Evolutionary conservation across 2,888 invertebrate species (phyloP).

Genomic region (Sclerodermus sp.): DNA sequence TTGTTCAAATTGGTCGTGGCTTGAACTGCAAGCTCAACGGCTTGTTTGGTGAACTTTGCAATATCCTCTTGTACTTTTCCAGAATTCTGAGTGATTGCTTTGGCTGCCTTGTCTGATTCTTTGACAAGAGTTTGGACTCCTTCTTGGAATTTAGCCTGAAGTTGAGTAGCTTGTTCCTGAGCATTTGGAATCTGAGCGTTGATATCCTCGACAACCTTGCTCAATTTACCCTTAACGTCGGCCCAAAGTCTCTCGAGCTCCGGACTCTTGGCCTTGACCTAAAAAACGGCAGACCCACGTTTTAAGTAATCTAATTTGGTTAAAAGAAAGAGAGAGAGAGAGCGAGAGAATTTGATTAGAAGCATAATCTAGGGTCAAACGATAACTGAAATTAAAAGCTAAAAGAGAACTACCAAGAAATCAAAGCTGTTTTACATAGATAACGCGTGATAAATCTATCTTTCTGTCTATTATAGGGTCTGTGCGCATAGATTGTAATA

Average conservation of each 20-base stretch:
- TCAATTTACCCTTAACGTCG: conserved; percentile 38
- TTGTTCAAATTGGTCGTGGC: conserved; percentile 44
- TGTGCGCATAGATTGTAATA: too few relatives aligned
- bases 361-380: too few relatives aligned
- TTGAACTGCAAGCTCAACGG: conserved; percentile 46
- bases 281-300: background rate
- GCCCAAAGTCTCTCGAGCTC: conserved; percentile 44
- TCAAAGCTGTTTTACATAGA: too few relatives aligned
- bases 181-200: conserved; percentile 46
- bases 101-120: conserved; percentile 45
- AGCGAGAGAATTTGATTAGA: too few relatives aligned
- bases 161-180: conserved; percentile 41
- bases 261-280: conserved; percentile 50
- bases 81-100: conserved; percentile 41
- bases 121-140: conserved; percentile 41
- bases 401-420: too few relatives aligned
- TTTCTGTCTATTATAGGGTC: too few relatives aligned
- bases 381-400: too few relatives aligned
- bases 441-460: too few relatives aligned
- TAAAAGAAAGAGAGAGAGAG: too few relatives aligned
- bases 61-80: conserved; percentile 45
- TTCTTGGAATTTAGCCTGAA: conserved; percentile 46
- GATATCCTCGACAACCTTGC: conserved; percentile 41
- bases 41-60: conserved; percentile 46
- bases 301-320: too few relatives aligned